Evolutionary conservation across 1,140 invertebrate species (phyloP).

Genomic region (Drosophila arizonae): DNA sequence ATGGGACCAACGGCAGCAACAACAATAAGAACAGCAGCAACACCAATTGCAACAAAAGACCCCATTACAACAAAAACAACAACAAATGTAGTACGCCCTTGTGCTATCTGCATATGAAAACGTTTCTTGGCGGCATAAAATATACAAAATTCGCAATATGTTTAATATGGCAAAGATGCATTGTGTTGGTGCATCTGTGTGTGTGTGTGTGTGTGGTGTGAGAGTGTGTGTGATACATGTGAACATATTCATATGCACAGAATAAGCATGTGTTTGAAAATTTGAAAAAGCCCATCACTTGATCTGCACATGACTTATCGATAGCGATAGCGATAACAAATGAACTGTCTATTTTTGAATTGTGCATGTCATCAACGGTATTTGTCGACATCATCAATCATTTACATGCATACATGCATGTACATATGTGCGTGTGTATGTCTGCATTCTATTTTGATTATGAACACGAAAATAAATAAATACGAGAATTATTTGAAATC

Average conservation of each 20-base stretch:
- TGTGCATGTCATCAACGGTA: conserved; percentile 8
- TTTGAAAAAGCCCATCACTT: conserved; percentile 1
- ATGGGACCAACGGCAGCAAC: conserved; percentile 30
- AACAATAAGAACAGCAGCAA: conserved; percentile 21
- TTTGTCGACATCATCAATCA: conserved; percentile 5
- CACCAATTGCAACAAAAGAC: conserved; percentile 16
- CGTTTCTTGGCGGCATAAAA: conserved; percentile 18
- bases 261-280: no score
- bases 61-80: conserved; percentile 30
- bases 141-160: conserved; percentile 41
- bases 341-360: neutral
- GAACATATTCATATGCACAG: no score
- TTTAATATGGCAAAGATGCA: conserved; percentile 36
- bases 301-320: conserved; percentile 17
- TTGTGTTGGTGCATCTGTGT: conserved; percentile 5
- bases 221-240: neutral
- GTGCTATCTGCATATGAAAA: conserved; percentile 28
- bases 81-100: conserved; percentile 40
- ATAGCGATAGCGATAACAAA: conserved; percentile 25
- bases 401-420: neutral
- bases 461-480: no score
- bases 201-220: neutral
- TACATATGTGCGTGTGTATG: neutral
- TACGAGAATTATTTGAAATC: no score
- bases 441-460: no score